These are phyloP conservation scores for Catotricha subobsoleta DNA, from an alignment of 2,888 invertebrate genomes.

Conservation along the genomic window DNA sequence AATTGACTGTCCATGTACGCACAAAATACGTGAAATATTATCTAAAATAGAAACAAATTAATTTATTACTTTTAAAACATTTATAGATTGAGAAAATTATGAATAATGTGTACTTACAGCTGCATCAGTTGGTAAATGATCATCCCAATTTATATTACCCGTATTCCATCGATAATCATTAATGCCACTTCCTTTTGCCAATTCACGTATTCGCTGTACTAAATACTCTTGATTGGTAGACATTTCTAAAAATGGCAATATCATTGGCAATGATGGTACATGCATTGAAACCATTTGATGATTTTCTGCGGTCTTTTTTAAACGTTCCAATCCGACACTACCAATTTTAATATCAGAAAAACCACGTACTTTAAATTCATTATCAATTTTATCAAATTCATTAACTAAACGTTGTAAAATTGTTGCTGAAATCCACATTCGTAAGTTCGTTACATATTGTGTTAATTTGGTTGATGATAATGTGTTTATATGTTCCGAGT, in stretches of 20 bases:
- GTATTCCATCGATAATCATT: conserved; percentile 78
- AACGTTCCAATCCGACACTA: conserved; percentile 49
- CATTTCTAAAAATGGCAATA: conserved; percentile 67
- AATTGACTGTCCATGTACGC: conserved; percentile 74
- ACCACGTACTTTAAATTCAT: conserved; percentile 49
- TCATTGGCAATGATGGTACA: conserved; percentile 28
- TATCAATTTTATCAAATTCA: conserved; percentile 57
- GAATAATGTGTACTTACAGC: conserved; percentile 39
- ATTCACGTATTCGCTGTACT: conserved; percentile 56
- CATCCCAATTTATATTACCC: conserved; percentile 69
- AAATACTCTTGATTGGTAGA: conserved; percentile 74
- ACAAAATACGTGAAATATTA: conserved; percentile 68
- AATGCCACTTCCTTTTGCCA: conserved; percentile 70
- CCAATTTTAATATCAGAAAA: conserved; percentile 47
- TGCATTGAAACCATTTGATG: conserved; percentile 25
- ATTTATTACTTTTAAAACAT: background rate
- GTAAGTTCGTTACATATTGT: conserved; percentile 60
- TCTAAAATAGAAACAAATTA: conserved; percentile 30
- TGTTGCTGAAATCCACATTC: conserved; percentile 76
- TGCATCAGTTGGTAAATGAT: conserved; percentile 70
- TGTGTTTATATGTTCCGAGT: conserved; percentile 27
- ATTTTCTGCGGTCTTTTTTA: conserved; percentile 51
- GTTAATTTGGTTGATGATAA: conserved; percentile 43
- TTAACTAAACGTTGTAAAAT: conserved; percentile 54
- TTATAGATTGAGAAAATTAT: conserved; percentile 8